Percentiles rank a stretch among this genome's conserved stretches.
Conservation (phyloP, 2,797 vertebrate species). For the Galaxias olidus region DNA sequence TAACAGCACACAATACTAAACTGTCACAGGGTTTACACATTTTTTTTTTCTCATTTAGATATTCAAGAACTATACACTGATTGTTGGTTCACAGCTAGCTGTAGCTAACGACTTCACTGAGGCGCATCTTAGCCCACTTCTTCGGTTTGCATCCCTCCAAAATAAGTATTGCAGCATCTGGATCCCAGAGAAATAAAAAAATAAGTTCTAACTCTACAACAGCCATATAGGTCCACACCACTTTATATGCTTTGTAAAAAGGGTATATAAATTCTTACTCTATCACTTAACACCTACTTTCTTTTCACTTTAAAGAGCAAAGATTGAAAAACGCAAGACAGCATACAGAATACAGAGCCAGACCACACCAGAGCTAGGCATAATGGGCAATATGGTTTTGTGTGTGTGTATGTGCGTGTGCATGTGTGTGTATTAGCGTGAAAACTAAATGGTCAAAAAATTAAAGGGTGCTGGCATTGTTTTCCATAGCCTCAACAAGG, state of each 20-base stretch:
- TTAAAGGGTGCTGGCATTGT: neutral
- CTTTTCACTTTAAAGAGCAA: neutral
- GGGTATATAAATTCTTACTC: constrained; percentile 26
- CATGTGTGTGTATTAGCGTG: too few species aligned
- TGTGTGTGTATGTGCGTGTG: too few species aligned
- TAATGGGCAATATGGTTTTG: neutral
- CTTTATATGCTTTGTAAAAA: constrained; percentile 42
- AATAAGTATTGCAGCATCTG: neutral
- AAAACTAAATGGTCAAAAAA: too few species aligned
- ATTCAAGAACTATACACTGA: too few species aligned
- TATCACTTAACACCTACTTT: constrained; percentile 15
- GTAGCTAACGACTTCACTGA: too few species aligned
- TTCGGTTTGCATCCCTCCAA: too few species aligned
- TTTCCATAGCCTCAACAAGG: constrained; percentile 75
- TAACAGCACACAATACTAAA: too few species aligned
- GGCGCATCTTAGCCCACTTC: too few species aligned
- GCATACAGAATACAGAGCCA: neutral
- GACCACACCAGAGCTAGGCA: neutral
- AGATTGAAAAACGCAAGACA: constrained; percentile 26
- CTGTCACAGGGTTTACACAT: too few species aligned
- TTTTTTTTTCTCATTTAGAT: too few species aligned
- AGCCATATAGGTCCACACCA: constrained; percentile 31
- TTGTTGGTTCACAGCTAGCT: too few species aligned
- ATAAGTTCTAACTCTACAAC: constrained; percentile 22
- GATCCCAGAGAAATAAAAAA: constrained; percentile 32